Evolutionary conservation across 2,888 invertebrate species (phyloP).

Genomic region (Bruchidius siliquastri): DNA sequence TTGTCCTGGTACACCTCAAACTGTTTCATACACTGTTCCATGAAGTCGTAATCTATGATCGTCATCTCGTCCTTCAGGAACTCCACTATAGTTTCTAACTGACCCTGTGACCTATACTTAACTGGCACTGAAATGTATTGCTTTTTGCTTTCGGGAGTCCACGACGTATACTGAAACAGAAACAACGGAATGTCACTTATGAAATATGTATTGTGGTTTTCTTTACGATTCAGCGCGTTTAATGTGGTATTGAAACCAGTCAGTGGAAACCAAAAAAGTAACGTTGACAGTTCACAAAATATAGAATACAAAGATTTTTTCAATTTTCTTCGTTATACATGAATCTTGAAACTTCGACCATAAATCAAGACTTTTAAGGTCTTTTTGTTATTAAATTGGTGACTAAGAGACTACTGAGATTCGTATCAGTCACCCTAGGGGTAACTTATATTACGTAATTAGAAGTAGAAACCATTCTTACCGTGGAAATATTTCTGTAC

Average conservation of each 20-base stretch:
- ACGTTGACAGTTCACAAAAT: no score
- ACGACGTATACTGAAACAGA: constrained; percentile 70
- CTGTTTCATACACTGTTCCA: constrained; percentile 71
- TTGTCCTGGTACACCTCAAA: constrained; percentile 76
- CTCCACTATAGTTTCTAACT: constrained; percentile 75
- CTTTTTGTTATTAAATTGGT: no score
- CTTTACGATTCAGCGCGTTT: no score
- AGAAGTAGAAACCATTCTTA: constrained; percentile 46
- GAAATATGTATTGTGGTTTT: neutral
- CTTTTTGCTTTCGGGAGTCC: constrained; percentile 78
- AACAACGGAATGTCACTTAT: neutral
- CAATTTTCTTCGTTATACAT: no score
- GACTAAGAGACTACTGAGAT: no score
- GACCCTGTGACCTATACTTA: constrained; percentile 68
- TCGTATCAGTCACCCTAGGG: no score
- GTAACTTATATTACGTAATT: no score
- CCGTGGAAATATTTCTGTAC: constrained; percentile 83
- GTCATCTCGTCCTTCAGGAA: constrained; percentile 70
- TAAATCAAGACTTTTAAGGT: no score
- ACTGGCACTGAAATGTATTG: constrained; percentile 76
- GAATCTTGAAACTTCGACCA: no score
- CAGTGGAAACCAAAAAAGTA: no score
- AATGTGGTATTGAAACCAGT: no score
- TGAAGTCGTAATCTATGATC: constrained; percentile 62
- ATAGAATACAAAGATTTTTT: no score